Evolutionary conservation across 2,888 invertebrate species (phyloP).

Genomic region (Drosophila greeni): DNA sequence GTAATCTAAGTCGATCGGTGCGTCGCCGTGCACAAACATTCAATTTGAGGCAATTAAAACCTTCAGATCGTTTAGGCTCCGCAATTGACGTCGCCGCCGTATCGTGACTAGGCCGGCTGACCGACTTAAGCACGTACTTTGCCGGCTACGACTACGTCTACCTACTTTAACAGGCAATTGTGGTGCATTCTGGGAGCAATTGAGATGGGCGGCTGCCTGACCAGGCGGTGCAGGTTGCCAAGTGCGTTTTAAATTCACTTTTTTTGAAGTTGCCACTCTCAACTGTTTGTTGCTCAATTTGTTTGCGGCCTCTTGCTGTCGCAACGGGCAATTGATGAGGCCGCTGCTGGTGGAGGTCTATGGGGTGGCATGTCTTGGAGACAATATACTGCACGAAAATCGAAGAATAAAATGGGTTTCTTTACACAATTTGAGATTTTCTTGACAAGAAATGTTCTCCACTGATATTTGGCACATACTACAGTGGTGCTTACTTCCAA

Average conservation of each 20-base stretch:
- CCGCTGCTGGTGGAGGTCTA: neutral
- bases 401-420: neutral
- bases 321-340: constrained; percentile 29
- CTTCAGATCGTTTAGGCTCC: constrained; percentile 64
- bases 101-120: constrained; percentile 42
- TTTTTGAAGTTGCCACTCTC: constrained; percentile 39
- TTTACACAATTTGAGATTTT: neutral
- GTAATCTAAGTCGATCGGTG: constrained; percentile 54
- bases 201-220: constrained; percentile 31
- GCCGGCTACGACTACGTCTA: constrained; percentile 22
- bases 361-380: neutral
- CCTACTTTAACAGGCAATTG: constrained; percentile 55
- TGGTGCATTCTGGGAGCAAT: constrained; percentile 37
- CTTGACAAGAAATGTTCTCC: neutral
- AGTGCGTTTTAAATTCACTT: constrained; percentile 35
- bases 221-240: constrained; percentile 20
- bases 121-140: constrained; percentile 61
- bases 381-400: neutral
- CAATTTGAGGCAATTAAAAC: constrained; percentile 73
- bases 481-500: constrained; percentile 50
- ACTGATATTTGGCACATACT: neutral
- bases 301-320: constrained; percentile 46
- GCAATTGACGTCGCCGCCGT: constrained; percentile 59
- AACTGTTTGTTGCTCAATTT: constrained; percentile 37
- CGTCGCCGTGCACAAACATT: constrained; percentile 58